Evolutionary conservation across 2,888 invertebrate genomes (phyloP).

Genomic region (Onchidella celtica): DNA sequence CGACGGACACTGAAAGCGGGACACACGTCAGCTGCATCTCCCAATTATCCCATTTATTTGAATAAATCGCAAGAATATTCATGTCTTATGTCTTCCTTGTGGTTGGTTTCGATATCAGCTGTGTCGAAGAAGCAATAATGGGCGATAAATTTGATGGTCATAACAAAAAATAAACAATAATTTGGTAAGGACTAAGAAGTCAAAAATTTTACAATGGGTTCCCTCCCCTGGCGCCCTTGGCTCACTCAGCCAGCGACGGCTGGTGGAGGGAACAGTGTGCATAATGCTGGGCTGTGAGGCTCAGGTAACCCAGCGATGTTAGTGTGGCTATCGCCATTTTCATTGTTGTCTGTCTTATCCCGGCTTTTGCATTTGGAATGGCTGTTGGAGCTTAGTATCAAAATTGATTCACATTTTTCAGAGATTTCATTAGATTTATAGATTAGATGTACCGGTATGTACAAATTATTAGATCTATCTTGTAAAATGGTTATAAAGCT

Average conservation of each 20-base stretch:
- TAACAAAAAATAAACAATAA: constrained; percentile 51
- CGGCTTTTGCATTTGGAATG: no score
- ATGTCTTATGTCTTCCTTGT: not conserved
- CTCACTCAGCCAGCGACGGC: constrained; percentile 45
- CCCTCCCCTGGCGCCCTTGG: constrained; percentile 50
- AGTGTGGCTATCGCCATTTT: constrained; percentile 18
- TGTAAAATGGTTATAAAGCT: no score
- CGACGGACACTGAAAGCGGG: not conserved
- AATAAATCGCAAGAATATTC: not conserved
- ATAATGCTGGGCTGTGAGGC: constrained; percentile 6
- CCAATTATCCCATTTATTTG: not conserved
- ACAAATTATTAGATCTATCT: no score
- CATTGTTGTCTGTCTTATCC: constrained; percentile 43
- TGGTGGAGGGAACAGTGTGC: constrained; percentile 11
- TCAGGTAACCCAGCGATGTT: constrained; percentile 39
- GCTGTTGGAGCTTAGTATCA: no score
- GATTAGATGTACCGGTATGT: no score
- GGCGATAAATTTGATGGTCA: not conserved
- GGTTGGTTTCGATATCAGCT: not conserved
- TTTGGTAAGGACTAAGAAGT: constrained; percentile 49
- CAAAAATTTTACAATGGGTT: constrained; percentile 51
- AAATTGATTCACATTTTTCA: no score
- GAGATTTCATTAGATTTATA: no score
- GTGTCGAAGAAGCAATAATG: not conserved
- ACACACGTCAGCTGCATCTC: not conserved